Evolutionary conservation across 1,140 invertebrate genomes (phyloP), one percentile per base, ranked within the genome.

Genomic region (Drosophila sproati): DNA sequence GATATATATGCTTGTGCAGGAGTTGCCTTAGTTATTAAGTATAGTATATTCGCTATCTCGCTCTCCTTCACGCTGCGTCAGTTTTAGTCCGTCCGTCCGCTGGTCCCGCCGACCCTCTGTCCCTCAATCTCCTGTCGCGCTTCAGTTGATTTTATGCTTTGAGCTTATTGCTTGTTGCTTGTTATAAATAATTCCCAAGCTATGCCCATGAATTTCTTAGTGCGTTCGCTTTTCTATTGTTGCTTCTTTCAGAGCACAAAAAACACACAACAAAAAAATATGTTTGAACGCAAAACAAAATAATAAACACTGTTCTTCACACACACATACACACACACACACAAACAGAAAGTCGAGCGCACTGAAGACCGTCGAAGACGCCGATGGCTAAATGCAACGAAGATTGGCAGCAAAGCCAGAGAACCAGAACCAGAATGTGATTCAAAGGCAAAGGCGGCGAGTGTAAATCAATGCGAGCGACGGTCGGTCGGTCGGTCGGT

Each of bases 91-190:
- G 67, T 56, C 51, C 6, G 10, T 57, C 12, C 4, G 41, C 71
- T 37, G 47, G 68, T 71, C 43, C 37, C 45, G 29, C 34, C 37
- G 39, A 50, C 51, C 56, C 41, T 57, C 62, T 60, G 55, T 61
- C 47, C 51, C 41, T 55, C 64, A 74, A 73, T 78, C 41, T 66
- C 75, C 56, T 60, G 75, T 71, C 59, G 67, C 72, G 76, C 77
- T 74, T 83, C 87, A 80, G 80, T 77, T 82, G 69, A 50, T 82
- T 67, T 67, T 52, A 74, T 81, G 70, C 52, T 57, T 37, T 43
- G 20, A 52, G n/a, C 7, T 56, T 41, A 10, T 57, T 41, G 10
- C 56, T 54, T n/a, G 43, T 63, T 52, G 5, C 41, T 55, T 73
- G 50, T 67, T 64, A 51, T 60, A 64, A 72, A 70, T 51, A 70